Conservation (phyloP, 2,888 invertebrate species). For the Drosophila cracens region DNA sequence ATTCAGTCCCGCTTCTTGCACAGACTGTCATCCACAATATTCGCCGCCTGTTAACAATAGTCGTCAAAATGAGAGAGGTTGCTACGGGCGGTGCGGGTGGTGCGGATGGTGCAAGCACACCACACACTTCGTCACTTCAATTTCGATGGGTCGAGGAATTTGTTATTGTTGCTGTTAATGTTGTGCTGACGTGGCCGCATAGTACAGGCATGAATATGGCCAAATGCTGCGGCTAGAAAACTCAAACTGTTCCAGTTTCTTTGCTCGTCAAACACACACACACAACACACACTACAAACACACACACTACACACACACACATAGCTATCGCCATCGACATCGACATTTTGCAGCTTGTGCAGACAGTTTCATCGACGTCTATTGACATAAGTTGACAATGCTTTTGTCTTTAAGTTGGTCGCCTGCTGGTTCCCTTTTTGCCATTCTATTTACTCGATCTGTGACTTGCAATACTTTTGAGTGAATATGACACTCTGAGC, state of each 20-base stretch:
- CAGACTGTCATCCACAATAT: conserved; percentile 70
- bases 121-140: conserved; percentile 72
- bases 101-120: conserved; percentile 4
- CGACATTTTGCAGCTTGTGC: conserved; percentile 5
- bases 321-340: background rate
- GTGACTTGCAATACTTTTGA: conserved; percentile 17
- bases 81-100: background rate
- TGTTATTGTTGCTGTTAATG: conserved; percentile 73
- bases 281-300: background rate
- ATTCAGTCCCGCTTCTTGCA: conserved; percentile 42
- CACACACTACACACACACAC: background rate
- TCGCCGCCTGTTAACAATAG: conserved; percentile 69
- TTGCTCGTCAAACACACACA: background rate
- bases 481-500: conserved; percentile 5
- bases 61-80: conserved; percentile 47
- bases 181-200: conserved; percentile 66
- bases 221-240: conserved; percentile 26
- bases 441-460: conserved; percentile 11
- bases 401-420: conserved; percentile 71
- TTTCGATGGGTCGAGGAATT: conserved; percentile 65
- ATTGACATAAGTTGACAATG: conserved; percentile 58
- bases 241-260: conserved; percentile 42
- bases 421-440: conserved; percentile 21
- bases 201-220: conserved; percentile 5
- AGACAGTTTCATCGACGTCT: conserved; percentile 26